These are phyloP conservation scores for Drosophila ogumai DNA, from an alignment of 1,140 invertebrate species.

Conservation along the genomic window DNA sequence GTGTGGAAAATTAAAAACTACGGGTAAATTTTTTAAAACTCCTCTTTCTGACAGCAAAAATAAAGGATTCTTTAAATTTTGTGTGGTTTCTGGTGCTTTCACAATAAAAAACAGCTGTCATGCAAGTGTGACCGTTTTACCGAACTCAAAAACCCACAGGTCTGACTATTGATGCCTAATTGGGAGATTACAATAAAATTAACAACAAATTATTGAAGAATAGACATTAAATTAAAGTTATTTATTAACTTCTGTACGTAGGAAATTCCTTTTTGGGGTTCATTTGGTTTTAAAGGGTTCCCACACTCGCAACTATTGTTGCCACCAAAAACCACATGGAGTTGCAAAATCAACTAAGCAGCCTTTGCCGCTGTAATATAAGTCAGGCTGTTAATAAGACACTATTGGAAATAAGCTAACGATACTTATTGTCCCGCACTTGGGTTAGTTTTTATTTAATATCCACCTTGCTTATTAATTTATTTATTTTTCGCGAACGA, in stretches of 20 bases:
- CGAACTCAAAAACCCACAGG: slow-evolving; percentile 37
- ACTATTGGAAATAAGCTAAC: background rate
- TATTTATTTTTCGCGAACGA: slow-evolving; percentile 33
- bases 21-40: background rate
- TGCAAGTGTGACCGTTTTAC: slow-evolving; percentile 19
- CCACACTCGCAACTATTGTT: background rate
- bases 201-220: background rate
- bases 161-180: slow-evolving; percentile 8
- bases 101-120: slow-evolving; percentile 71
- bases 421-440: slow-evolving; percentile 10
- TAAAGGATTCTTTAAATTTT: slow-evolving; percentile 23
- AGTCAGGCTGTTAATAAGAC: background rate
- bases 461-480: slow-evolving; percentile 36
- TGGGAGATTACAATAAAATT: background rate
- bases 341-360: slow-evolving; percentile 1
- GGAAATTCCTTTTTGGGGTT: no score
- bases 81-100: slow-evolving; percentile 33
- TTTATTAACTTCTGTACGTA: background rate
- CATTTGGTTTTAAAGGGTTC: background rate
- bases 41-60: slow-evolving; percentile 1
- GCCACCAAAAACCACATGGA: slow-evolving; percentile 32
- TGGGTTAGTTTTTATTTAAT: slow-evolving; percentile 24
- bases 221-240: background rate
- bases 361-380: no score
- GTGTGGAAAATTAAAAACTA: slow-evolving; percentile 1